phyloP scores from a whole-genome alignment of 2,888 invertebrate species.

The Cantharis rustica region DNA sequence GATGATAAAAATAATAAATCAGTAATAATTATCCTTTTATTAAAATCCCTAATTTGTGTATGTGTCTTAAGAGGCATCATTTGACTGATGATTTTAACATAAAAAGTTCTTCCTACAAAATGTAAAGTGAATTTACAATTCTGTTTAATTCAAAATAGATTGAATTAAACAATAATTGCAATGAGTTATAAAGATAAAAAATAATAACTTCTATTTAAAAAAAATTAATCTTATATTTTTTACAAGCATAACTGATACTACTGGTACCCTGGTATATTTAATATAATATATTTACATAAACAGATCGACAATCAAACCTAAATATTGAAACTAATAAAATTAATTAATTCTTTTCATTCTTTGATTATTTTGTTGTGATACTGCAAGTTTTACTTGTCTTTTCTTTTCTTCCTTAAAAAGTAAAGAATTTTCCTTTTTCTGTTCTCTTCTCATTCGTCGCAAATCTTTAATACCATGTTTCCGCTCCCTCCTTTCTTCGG shows the following conservation, averaged over 20 bases:
- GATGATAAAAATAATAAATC: neutral
- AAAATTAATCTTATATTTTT: neutral
- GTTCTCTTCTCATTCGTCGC: conserved; percentile 75
- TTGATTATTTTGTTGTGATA: neutral
- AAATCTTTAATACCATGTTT: conserved; percentile 81
- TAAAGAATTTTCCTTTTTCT: conserved; percentile 78
- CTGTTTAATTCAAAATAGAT: too few species aligned
- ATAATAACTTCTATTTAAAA: neutral
- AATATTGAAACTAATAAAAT: neutral
- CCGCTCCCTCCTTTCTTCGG: conserved; percentile 76
- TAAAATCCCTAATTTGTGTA: neutral
- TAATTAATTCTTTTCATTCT: neutral
- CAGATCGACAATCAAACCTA: neutral
- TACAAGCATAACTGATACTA: neutral
- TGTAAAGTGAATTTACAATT: too few species aligned
- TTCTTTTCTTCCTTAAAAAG: conserved; percentile 89
- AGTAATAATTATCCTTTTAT: neutral
- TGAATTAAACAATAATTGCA: too few species aligned
- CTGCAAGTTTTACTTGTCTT: conserved; percentile 74
- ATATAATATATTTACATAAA: neutral
- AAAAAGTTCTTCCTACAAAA: too few species aligned
- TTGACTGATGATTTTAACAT: too few species aligned
- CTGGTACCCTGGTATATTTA: neutral
- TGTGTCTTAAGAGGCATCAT: too few species aligned
- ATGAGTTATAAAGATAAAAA: neutral